A percentile compares a stretch with the other conserved stretches of the same genome.
phyloP scores from a whole-genome alignment of 2,888 invertebrate genomes.

The Gymnoscelis rufifasciata region DNA sequence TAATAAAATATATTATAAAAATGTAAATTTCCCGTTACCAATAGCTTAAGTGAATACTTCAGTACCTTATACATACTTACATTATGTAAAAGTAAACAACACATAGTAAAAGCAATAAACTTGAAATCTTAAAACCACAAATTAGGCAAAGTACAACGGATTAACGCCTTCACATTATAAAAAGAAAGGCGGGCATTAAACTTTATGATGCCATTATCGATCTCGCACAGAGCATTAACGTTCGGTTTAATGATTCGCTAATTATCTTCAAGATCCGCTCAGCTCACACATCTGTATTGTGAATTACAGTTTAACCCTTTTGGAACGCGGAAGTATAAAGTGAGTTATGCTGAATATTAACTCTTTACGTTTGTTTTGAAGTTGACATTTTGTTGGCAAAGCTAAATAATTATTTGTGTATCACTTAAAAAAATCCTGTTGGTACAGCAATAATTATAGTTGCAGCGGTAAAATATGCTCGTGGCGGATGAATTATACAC shows the following conservation, averaged over 20 bases:
- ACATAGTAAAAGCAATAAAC: not conserved
- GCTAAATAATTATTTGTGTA: not conserved
- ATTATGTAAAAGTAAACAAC: not conserved
- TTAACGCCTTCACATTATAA: constrained; percentile 24
- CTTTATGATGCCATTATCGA: constrained; percentile 50
- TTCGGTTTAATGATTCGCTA: constrained; percentile 57
- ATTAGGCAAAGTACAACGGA: constrained; percentile 13
- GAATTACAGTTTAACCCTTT: constrained; percentile 13
- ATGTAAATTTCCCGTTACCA: too few species aligned
- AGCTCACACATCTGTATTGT: constrained; percentile 13
- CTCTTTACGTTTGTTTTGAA: not conserved
- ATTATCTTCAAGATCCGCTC: constrained; percentile 39
- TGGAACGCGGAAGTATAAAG: constrained; percentile 17
- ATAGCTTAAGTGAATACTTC: too few species aligned
- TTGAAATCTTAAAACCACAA: constrained; percentile 4
- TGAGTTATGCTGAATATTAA: not conserved
- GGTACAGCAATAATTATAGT: too few species aligned
- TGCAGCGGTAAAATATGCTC: too few species aligned
- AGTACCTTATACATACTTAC: too few species aligned
- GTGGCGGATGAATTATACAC: too few species aligned
- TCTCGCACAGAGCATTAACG: constrained; percentile 54
- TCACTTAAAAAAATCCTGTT: too few species aligned
- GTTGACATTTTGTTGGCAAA: not conserved
- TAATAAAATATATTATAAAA: too few species aligned
- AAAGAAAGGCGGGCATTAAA: constrained; percentile 32